phyloP scores from a whole-genome alignment of 2,888 invertebrate species.

The Magallana nippona region DNA sequence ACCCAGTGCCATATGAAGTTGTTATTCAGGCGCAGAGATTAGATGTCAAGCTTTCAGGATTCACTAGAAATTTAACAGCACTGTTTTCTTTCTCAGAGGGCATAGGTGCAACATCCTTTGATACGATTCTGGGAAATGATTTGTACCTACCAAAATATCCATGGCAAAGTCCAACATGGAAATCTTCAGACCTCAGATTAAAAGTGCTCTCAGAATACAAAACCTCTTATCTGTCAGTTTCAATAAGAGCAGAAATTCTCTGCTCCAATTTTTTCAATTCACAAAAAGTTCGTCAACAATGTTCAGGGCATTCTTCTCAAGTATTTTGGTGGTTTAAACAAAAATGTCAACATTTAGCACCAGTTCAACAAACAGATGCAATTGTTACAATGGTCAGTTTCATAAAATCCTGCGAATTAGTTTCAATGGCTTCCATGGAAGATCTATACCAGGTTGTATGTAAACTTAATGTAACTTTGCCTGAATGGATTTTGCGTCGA shows the following conservation, averaged over 20 bases:
- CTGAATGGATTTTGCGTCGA: slow-evolving; percentile 60
- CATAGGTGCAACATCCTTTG: slow-evolving; percentile 61
- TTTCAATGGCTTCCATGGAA: slow-evolving; percentile 45
- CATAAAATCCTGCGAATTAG: slow-evolving; percentile 51
- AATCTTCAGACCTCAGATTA: slow-evolving; percentile 59
- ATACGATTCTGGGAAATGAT: slow-evolving; percentile 58
- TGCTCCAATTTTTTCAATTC: slow-evolving; percentile 60
- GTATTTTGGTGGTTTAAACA: slow-evolving; percentile 59
- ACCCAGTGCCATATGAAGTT: slow-evolving; percentile 58
- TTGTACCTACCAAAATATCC: slow-evolving; percentile 65
- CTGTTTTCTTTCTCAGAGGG: slow-evolving; percentile 66
- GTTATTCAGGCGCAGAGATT: slow-evolving; percentile 66
- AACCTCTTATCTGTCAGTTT: slow-evolving; percentile 33
- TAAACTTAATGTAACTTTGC: slow-evolving; percentile 49
- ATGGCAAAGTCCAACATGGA: slow-evolving; percentile 69
- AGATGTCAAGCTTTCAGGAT: slow-evolving; percentile 63
- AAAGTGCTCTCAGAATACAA: slow-evolving; percentile 44
- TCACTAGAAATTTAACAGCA: slow-evolving; percentile 57
- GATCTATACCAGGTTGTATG: slow-evolving; percentile 52
- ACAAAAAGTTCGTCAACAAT: slow-evolving; percentile 49
- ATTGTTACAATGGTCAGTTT: slow-evolving; percentile 61
- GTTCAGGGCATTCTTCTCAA: slow-evolving; percentile 50
- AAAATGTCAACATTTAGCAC: slow-evolving; percentile 57
- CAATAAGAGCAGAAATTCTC: slow-evolving; percentile 45
- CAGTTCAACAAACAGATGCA: slow-evolving; percentile 53